Percentiles rank a stretch among this genome's conserved stretches.
Conservation (phyloP, 2,113 vertebrate genomes). For the Pithys albifrons region DNA sequence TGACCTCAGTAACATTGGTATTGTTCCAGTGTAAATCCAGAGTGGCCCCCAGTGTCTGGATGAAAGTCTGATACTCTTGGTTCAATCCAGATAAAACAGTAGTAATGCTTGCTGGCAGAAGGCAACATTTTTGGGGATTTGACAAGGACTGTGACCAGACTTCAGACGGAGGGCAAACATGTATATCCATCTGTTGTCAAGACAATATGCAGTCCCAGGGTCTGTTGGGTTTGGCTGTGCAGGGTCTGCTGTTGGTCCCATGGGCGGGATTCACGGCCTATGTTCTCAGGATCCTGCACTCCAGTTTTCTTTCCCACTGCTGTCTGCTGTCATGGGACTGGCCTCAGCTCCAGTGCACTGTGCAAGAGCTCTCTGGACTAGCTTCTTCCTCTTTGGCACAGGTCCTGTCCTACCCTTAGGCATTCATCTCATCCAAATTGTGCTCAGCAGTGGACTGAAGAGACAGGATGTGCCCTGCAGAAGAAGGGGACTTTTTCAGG, state of each 20-base stretch:
- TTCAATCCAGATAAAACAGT: slow-evolving; percentile 54
- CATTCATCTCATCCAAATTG: background rate
- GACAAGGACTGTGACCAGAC: slow-evolving; percentile 49
- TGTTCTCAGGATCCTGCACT: slow-evolving; percentile 20
- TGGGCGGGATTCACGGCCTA: background rate
- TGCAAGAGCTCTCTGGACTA: background rate
- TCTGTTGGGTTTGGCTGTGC: slow-evolving; percentile 12
- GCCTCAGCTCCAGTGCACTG: background rate
- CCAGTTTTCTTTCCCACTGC: background rate
- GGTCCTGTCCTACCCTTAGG: background rate
- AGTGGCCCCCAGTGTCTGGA: slow-evolving; percentile 57
- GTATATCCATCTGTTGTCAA: slow-evolving; percentile 25
- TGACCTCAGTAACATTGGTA: slow-evolving; percentile 52
- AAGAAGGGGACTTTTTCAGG: background rate
- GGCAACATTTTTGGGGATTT: slow-evolving; percentile 45
- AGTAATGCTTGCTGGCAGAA: slow-evolving; percentile 56
- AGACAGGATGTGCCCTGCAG: background rate
- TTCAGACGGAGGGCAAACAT: slow-evolving; percentile 48
- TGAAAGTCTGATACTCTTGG: slow-evolving; percentile 13
- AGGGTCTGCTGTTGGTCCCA: background rate
- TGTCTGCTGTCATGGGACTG: background rate
- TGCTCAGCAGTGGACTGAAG: background rate
- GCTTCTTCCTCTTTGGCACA: background rate
- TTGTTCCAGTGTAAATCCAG: slow-evolving; percentile 49
- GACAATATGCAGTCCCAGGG: background rate